These are phyloP conservation scores for Gallirallus australis DNA, from an alignment of 2,797 vertebrate genomes.

Conservation along the genomic window DNA sequence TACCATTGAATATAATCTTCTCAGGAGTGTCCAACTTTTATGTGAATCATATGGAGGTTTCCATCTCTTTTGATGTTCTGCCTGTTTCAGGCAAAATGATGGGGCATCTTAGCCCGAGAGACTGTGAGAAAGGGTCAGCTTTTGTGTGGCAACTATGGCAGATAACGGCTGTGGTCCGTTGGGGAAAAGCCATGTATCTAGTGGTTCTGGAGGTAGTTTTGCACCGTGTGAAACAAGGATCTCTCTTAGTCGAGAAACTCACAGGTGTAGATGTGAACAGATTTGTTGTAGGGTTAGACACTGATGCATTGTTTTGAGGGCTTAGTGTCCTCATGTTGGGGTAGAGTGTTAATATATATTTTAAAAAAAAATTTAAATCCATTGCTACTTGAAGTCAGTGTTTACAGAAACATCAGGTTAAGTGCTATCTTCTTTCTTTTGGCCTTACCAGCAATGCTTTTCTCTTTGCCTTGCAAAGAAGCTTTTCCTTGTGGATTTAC, in stretches of 20 bases:
- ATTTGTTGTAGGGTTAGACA: neutral
- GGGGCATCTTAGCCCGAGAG: neutral
- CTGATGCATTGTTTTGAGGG: fast-evolving
- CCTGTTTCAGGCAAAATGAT: neutral
- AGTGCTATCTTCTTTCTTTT: neutral
- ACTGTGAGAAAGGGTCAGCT: neutral
- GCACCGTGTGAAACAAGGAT: neutral
- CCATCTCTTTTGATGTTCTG: neutral
- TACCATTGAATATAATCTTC: neutral
- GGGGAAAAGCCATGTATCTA: neutral
- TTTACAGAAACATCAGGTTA: neutral
- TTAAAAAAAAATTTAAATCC: neutral
- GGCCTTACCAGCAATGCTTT: neutral
- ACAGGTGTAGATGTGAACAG: neutral
- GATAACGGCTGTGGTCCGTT: neutral
- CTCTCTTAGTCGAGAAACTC: neutral
- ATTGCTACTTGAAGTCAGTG: neutral
- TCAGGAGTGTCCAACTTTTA: neutral
- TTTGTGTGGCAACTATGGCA: neutral
- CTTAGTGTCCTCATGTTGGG: neutral
- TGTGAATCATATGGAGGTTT: neutral
- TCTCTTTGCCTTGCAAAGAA: neutral
- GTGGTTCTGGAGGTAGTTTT: neutral
- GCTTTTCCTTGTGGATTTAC: neutral
- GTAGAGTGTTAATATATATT: neutral